Evolutionary conservation across 2,797 vertebrate species (phyloP), one percentile per base, ranked within the genome.

Genomic region (Myripristis murdjan): DNA sequence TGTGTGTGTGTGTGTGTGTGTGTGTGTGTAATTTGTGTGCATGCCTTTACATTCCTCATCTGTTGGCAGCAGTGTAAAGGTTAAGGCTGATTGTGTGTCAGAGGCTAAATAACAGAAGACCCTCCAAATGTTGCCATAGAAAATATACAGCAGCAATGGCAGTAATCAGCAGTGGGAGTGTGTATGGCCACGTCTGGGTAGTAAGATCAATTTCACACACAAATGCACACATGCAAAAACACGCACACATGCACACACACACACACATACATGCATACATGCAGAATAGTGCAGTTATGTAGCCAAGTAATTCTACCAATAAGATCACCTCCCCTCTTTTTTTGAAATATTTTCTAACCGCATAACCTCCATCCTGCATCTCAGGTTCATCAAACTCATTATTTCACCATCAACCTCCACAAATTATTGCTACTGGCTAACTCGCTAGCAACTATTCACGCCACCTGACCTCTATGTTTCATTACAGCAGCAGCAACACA

Each of bases 41-140:
- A n/a, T n/a, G n/a, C n/a, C 58, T 35, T 53, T 75, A 61, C 6
- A 4, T 56, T 64, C 51, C 48, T 51, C 63, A 78, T 75, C 65
- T 69, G 68, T 52, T 72, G 51, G 41, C 24, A 37, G 28, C 63
- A 39, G 57, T 10, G 35, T 55, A 86, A 85, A 86, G 82, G 82
- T 83, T 86, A 85, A 7, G 12, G 46, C 64, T 78, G 87, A 77
- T 82, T 84, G 73, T 80, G 58, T 78, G 70, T 70, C 70, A 66
- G 41, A 74, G 51, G 77, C 81, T 79, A 75, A 81, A 84, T 35
- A 75, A 69, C 60, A 73, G 9, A 53, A 46, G 52, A 31, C 31
- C 37, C 70, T 51, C 58, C 46, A 18, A 82, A 87, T 82, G 69
- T 41, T 74, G 70, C 35, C 51, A 7, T 35, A 4, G 37, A 59